Evolutionary conservation across 2,888 invertebrate species (phyloP).

Genomic region (Sphaerophoria rueppellii): DNA sequence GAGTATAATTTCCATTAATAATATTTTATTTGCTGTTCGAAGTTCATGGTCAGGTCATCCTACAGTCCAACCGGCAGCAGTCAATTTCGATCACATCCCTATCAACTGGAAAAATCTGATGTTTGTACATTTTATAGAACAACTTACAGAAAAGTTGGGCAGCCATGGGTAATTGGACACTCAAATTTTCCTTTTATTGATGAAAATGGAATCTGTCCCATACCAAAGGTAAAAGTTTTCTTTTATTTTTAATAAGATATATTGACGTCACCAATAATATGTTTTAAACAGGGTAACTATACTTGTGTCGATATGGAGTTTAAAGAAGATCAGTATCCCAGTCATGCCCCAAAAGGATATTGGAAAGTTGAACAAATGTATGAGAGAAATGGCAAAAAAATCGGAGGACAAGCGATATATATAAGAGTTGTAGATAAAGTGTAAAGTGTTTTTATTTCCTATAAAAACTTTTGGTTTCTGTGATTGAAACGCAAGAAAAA

Average conservation of each 20-base stretch:
- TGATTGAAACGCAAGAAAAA: too few species aligned
- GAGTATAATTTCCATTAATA: too few species aligned
- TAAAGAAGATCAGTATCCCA: background rate
- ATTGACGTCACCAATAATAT: too few species aligned
- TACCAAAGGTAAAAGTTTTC: background rate
- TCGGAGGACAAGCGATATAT: conserved; percentile 6
- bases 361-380: conserved; percentile 23
- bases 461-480: too few species aligned
- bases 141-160: too few species aligned
- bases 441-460: background rate
- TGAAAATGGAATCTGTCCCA: conserved; percentile 23
- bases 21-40: too few species aligned
- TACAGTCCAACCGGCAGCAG: too few species aligned
- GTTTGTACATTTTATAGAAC: too few species aligned
- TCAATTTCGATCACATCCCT: too few species aligned
- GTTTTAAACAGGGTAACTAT: background rate
- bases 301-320: background rate
- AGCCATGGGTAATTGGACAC: too few species aligned
- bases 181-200: background rate
- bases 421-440: background rate
- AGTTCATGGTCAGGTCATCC: too few species aligned
- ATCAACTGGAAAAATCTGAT: too few species aligned
- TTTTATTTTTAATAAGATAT: background rate
- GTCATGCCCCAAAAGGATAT: conserved; percentile 13
- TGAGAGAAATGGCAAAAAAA: conserved; percentile 1